Conservation (phyloP, 2,797 vertebrate genomes). For the Manis crassicaudata region DNA sequence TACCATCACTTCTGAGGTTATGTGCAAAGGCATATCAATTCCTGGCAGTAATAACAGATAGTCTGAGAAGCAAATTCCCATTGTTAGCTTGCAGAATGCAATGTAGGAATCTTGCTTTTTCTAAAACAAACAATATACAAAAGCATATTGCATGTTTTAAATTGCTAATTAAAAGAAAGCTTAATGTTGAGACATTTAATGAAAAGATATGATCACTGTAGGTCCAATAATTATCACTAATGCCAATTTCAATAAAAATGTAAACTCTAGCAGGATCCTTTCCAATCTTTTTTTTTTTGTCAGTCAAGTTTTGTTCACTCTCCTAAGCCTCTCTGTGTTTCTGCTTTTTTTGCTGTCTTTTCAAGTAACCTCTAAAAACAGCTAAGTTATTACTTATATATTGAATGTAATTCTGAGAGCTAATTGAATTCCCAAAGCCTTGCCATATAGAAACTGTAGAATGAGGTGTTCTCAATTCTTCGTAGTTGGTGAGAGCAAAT, state of each 20-base stretch:
- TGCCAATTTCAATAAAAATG: neutral
- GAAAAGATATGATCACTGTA: neutral
- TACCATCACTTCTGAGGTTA: neutral
- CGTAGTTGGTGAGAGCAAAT: neutral
- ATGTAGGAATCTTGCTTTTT: neutral
- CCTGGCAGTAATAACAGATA: neutral
- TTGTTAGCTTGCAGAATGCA: neutral
- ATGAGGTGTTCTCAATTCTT: neutral
- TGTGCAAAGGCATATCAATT: neutral
- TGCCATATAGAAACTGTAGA: neutral
- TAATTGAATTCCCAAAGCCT: neutral
- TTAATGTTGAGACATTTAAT: neutral
- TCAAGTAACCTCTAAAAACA: neutral
- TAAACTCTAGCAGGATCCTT: neutral
- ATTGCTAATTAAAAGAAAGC: neutral
- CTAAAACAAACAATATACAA: neutral
- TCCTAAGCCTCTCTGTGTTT: neutral
- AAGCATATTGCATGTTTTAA: neutral
- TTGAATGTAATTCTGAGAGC: neutral
- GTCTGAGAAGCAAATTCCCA: neutral
- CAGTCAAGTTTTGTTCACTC: neutral
- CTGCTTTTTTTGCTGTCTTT: neutral
- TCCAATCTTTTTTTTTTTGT: neutral
- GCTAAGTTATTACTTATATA: neutral
- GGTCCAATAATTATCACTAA: neutral